Percentiles rank a stretch among this genome's conserved stretches.
Conservation (phyloP, 2,797 vertebrate genomes). For the Carapus acus region DNA sequence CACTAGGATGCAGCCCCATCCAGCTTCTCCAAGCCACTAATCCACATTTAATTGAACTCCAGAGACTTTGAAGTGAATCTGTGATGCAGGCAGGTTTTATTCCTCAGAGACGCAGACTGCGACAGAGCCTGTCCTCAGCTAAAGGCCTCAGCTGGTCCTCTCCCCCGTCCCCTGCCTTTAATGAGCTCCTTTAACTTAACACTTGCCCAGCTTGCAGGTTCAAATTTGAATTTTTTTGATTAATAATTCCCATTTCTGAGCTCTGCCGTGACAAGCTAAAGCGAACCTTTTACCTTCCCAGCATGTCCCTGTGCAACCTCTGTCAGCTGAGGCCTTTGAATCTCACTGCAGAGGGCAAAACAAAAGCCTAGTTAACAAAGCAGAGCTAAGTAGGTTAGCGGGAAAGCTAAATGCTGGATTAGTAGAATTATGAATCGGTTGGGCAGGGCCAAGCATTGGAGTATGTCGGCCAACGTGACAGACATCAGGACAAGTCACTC, state of each 20-base stretch:
- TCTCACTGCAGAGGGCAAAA: conserved; percentile 49
- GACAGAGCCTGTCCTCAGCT: conserved; percentile 55
- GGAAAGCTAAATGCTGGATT: conserved; percentile 76
- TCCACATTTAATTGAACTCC: conserved; percentile 99
- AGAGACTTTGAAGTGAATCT: conserved; percentile 96
- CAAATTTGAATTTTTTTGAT: conserved; percentile 73
- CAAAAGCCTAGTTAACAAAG: conserved; percentile 63
- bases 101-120: conserved; percentile 56
- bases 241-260: conserved; percentile 52
- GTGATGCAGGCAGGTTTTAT: conserved; percentile 75
- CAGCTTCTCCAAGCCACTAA: conserved; percentile 80
- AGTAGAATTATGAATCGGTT: conserved; percentile 65
- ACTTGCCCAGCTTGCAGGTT: conserved; percentile 37
- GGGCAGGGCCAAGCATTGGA: conserved; percentile 69
- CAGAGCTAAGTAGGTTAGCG: conserved; percentile 60
- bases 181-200: conserved; percentile 70
- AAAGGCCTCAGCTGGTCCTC: conserved; percentile 75
- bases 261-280: conserved; percentile 49
- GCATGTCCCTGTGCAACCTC: conserved; percentile 45
- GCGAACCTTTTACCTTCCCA: conserved; percentile 40
- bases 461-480: conserved; percentile 73
- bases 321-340: conserved; percentile 44
- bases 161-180: conserved; percentile 64
- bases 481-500: conserved; percentile 78
- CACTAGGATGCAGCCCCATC: conserved; percentile 67